Conservation (phyloP, 2,888 invertebrate genomes). For the Drosophila cyrtoloma region DNA sequence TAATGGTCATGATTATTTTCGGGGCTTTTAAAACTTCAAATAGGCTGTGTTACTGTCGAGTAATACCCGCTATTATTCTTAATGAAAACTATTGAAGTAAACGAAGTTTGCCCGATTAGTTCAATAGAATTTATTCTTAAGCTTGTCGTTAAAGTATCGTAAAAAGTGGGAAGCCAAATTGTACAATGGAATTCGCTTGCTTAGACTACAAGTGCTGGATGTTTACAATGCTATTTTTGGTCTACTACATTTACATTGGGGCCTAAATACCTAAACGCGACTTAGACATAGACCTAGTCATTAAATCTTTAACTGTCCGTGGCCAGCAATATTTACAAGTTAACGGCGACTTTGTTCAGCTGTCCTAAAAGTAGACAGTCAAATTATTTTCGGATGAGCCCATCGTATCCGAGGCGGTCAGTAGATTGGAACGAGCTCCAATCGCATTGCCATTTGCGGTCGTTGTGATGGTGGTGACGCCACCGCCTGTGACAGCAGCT, state of each 20-base stretch:
- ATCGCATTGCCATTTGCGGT: constrained; percentile 41
- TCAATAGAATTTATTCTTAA: constrained; percentile 51
- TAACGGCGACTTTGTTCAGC: constrained; percentile 2
- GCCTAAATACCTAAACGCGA: constrained; percentile 48
- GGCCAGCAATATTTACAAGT: constrained; percentile 67
- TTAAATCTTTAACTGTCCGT: constrained; percentile 37
- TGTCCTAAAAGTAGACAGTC: constrained; percentile 87
- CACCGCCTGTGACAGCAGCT: constrained; percentile 59
- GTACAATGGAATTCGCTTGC: constrained; percentile 73
- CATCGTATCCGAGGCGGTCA: constrained; percentile 83
- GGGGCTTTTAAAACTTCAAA: neutral
- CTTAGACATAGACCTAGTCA: constrained; percentile 47
- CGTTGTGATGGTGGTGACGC: constrained; percentile 65
- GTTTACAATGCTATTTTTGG: constrained; percentile 77
- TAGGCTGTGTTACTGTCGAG: neutral
- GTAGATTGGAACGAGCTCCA: constrained; percentile 76
- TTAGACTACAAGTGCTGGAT: constrained; percentile 58
- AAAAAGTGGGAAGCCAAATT: constrained; percentile 71
- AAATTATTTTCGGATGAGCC: constrained; percentile 87
- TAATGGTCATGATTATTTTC: neutral
- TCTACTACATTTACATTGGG: constrained; percentile 76
- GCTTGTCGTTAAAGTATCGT: constrained; percentile 53
- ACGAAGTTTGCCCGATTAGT: constrained; percentile 6
- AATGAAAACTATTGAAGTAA: neutral
- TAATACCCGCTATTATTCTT: neutral